phyloP scores from a whole-genome alignment of 1,140 invertebrate species.

The Lepidurus arcticus region DNA sequence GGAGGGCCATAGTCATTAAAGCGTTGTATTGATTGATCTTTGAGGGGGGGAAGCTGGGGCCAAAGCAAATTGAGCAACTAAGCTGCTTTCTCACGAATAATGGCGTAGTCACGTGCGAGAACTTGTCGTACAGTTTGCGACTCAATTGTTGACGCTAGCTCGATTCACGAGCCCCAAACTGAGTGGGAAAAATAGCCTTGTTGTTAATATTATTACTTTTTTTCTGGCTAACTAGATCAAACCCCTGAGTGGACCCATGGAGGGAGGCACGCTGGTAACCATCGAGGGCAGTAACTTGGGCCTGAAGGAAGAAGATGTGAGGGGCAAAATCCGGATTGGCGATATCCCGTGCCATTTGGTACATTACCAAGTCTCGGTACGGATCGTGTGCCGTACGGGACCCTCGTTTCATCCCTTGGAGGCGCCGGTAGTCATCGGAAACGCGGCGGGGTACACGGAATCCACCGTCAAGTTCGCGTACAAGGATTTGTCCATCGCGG shows the following conservation, averaged over 20 bases:
- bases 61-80: conserved; percentile 34
- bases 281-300: conserved; percentile 95
- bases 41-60: conserved; percentile 34
- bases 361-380: conserved; percentile 84
- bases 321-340: conserved; percentile 84
- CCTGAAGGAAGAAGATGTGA: conserved; percentile 79
- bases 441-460: conserved; percentile 79
- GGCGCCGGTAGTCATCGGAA: conserved; percentile 78
- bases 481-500: conserved; percentile 73
- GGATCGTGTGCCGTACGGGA: conserved; percentile 80
- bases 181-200: not conserved
- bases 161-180: not conserved
- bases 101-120: not conserved
- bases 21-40: conserved; percentile 25
- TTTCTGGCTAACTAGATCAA: conserved; percentile 60
- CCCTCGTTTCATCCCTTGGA: conserved; percentile 60
- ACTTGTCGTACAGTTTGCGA: not conserved
- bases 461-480: conserved; percentile 85
- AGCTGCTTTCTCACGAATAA: conserved; percentile 14
- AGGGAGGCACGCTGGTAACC: conserved; percentile 91
- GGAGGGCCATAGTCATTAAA: conserved; percentile 11
- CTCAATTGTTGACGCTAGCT: not conserved
- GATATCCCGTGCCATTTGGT: conserved; percentile 79
- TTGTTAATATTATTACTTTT: not conserved
- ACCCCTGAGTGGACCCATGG: conserved; percentile 86